A percentile compares a stretch with the other conserved stretches of the same genome.
Conservation (phyloP, 2,888 invertebrate genomes). For the Micropterix aruncella region DNA sequence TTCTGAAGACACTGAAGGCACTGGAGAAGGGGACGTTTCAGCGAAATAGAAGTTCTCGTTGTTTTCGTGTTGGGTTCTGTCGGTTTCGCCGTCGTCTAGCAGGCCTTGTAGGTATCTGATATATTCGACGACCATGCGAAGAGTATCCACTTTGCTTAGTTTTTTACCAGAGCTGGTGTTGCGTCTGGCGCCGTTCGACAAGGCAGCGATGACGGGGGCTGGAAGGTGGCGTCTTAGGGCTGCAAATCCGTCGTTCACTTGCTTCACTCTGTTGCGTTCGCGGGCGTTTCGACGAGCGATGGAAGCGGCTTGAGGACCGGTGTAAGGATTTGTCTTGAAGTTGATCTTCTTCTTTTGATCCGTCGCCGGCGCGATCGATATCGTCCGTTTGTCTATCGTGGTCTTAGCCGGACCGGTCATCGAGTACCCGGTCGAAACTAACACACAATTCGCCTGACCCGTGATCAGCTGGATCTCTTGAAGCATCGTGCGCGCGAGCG, state of each 20-base stretch:
- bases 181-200: constrained; percentile 48
- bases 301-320: constrained; percentile 65
- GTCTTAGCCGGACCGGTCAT: constrained; percentile 33
- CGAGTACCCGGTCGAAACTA: constrained; percentile 39
- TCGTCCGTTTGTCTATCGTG: constrained; percentile 34
- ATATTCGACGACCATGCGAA: constrained; percentile 82
- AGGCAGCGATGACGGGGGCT: constrained; percentile 58
- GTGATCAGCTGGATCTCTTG: constrained; percentile 39
- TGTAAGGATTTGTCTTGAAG: constrained; percentile 44
- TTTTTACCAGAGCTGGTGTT: constrained; percentile 75
- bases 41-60: constrained; percentile 32
- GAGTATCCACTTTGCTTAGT: constrained; percentile 79
- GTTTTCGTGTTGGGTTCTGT: constrained; percentile 34
- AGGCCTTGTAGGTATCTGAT: constrained; percentile 73
- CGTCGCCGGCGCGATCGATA: constrained; percentile 44
- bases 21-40: constrained; percentile 57
- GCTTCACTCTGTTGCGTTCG: constrained; percentile 89
- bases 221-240: constrained; percentile 81
- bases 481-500: too few species aligned
- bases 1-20: constrained; percentile 48
- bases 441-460: constrained; percentile 46
- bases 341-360: constrained; percentile 65
- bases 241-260: constrained; percentile 88
- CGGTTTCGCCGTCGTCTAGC: constrained; percentile 57
- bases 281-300: constrained; percentile 87